A percentile compares a stretch with the other conserved stretches of the same genome.
Conservation (phyloP, 2,113 vertebrate species). For the Saccopteryx bilineata region DNA sequence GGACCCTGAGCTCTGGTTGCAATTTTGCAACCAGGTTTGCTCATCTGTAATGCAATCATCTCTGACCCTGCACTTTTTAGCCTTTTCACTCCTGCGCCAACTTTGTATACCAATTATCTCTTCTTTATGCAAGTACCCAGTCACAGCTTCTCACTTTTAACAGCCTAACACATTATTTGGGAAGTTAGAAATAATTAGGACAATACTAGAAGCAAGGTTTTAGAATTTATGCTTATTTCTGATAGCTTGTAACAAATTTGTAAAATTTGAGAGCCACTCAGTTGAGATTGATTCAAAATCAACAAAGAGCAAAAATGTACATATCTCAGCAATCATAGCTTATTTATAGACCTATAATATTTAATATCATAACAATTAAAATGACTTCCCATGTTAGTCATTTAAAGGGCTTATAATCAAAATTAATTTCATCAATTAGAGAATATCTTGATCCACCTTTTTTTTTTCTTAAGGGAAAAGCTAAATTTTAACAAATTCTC, state of each 20-base stretch:
- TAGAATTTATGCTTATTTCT: not conserved
- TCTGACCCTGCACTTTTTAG: not conserved
- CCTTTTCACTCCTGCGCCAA: not conserved
- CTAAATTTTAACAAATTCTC: constrained; percentile 1
- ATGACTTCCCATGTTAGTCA: not conserved
- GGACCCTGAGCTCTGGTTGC: not conserved
- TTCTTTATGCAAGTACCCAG: not conserved
- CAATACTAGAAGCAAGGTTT: not conserved
- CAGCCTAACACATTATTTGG: not conserved
- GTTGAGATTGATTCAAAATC: not conserved
- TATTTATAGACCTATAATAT: not conserved
- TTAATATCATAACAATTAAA: not conserved
- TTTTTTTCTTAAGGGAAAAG: not conserved
- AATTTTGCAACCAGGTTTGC: not conserved
- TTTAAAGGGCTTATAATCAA: not conserved
- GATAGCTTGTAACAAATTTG: not conserved
- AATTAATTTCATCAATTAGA: not conserved
- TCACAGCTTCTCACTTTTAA: constrained; percentile 43
- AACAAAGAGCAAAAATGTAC: not conserved
- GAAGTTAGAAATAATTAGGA: constrained; percentile 22
- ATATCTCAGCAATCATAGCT: not conserved
- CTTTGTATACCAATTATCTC: not conserved
- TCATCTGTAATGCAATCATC: not conserved
- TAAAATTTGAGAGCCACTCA: constrained; percentile 5
- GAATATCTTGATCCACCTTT: not conserved